Base-by-base conservation (phyloP, 1,140 invertebrate species). In the Apis laboriosa region DNA sequence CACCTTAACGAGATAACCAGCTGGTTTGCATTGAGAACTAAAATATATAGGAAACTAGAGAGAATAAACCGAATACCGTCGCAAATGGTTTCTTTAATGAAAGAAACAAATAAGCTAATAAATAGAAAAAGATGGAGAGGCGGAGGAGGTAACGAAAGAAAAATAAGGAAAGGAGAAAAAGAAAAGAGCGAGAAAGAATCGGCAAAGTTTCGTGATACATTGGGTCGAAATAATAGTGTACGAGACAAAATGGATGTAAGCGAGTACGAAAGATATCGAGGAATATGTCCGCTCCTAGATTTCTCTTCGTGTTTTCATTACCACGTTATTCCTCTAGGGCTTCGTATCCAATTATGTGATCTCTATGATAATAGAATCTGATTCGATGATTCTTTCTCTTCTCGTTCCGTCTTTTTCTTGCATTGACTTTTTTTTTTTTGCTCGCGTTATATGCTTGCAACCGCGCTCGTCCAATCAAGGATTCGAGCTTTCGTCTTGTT, bases 341-440 rank as follows among this genome's bases (percentile, higher is more conserved):
- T 89, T 85, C 64, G 86, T 90, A 88, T 90, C 88, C 90, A 80
- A 91, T 90, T 88, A 88, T 88, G 81, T 85, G 90, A 88, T 88
- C 89, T 87, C 88, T 89, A 87, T 90, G 88, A 89, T 88, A 90
- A 91, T 90, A 84, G 88, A 91, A 90, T 90, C 85, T 85, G 86
- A 90, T 86, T 89, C 84, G 87, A 58, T 1, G 19, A 60, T 60
- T 60, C 56, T 60, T 60, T 9, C 19, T 9, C 19, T 19, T 21
- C 19, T 58, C 56, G 12, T 58, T 8, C 9, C 19, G 2, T 9
- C 3, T 9, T 19, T 58, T 21, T 1, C 9, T 19, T 64, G 15
- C 15, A 4, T 9, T 17, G 17, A 15, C 4, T 15, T 19, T 64
- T 28, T 34, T 17, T 28, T 64, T 28, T 34, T 9, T 8, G 9